These are phyloP conservation scores for Cephalopterus ornatus DNA, from an alignment of 2,113 vertebrate species.

Conservation along the genomic window DNA sequence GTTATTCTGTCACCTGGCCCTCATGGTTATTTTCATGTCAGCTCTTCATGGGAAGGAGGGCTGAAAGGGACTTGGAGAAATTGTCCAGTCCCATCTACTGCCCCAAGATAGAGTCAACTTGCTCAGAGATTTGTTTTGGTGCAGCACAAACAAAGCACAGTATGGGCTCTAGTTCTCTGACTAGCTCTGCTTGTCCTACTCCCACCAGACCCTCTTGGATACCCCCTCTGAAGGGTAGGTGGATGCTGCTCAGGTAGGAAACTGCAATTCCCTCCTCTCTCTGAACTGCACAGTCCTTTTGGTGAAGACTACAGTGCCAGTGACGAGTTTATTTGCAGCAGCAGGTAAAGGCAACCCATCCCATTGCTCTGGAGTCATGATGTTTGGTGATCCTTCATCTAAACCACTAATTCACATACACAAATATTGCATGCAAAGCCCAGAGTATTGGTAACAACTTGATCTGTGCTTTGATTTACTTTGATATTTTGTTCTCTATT, in stretches of 20 bases:
- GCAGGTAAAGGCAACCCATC: not conserved
- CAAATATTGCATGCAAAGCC: not conserved
- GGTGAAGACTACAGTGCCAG: not conserved
- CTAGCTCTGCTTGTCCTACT: not conserved
- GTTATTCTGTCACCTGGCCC: not conserved
- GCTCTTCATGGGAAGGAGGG: not conserved
- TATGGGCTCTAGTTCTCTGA: not conserved
- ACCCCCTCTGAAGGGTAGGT: not conserved
- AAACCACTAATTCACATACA: not conserved
- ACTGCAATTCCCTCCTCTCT: not conserved
- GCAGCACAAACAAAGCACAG: not conserved
- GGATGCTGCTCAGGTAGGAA: not conserved
- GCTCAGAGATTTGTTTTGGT: not conserved
- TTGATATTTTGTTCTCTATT: not conserved
- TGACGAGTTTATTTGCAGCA: not conserved
- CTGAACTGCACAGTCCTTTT: not conserved
- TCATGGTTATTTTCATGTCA: not conserved
- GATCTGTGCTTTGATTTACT: not conserved
- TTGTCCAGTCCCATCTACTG: not conserved
- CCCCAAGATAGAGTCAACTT: not conserved
- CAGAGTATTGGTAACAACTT: not conserved
- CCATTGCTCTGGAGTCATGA: not conserved
- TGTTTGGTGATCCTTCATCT: not conserved
- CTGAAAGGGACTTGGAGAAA: not conserved
- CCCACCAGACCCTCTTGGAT: not conserved